Evolutionary conservation across 2,113 vertebrate species (phyloP), one percentile per base, ranked within the genome.

Genomic region (Chloebia gouldiae): DNA sequence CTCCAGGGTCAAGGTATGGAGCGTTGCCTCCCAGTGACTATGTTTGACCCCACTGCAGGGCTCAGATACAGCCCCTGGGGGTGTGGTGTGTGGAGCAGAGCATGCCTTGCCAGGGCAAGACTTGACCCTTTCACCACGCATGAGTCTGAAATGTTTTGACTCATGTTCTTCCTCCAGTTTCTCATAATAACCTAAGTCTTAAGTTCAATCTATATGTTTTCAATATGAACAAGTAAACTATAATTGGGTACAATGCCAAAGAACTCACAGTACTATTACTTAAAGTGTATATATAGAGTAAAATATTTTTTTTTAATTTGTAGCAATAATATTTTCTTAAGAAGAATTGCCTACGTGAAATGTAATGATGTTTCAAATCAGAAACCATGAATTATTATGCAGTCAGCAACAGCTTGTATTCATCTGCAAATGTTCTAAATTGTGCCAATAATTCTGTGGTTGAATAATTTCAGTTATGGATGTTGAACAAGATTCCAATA

Each of bases 371-470:
- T 69, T 92, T 51, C 63, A n/a, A 40, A 68, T 56, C 54, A 72
- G 28, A 59, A 73, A 31, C 3, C 45, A 15, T 60, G 14, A 71
- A 84, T 79, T 37, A 21, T 33, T 88, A 22, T 76, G 15, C 51
- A 91, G 57, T 73, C 54, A 89, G 37, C 35, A 96, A 63, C 50
- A 95, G 40, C 45, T 88, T 97, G 17, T n/a, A 75, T 88, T 96
- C 81, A 81, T 35, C 49, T 92, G 53, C 40, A 75, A 83, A 24
- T 78, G 40, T 73, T 49, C 95, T 81, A 60, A 96, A 76, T 90
- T 95, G 40, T 42, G 23, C 45, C 81, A 94, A 63, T 92, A 90
- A 89, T 75, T 86, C 57, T 84, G 33, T 50, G 60, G 28, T 86
- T 69, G 44, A 85, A 81, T 88, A 94, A 72, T 94, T 96, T 92